Evolutionary conservation across 2,888 invertebrate genomes (phyloP).

Genomic region (Mythimna ferrago): DNA sequence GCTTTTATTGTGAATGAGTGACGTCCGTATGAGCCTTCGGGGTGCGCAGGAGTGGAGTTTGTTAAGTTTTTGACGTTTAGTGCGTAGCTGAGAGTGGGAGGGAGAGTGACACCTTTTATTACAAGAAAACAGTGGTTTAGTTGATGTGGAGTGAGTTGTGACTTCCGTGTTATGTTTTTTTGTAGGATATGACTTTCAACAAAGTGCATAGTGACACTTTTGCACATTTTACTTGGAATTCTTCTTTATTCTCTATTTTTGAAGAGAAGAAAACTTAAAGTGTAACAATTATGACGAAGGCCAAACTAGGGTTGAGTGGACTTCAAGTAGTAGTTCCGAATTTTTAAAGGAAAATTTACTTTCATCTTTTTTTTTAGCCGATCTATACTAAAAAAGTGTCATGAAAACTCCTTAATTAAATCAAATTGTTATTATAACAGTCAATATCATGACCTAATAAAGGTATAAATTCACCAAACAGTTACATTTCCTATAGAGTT

Average conservation of each 20-base stretch:
- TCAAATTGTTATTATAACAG: neutral
- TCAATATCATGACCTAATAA: neutral
- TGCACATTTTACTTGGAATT: constrained; percentile 1
- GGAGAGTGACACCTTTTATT: constrained; percentile 58
- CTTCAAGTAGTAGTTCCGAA: no score
- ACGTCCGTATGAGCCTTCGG: constrained; percentile 70
- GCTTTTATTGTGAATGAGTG: constrained; percentile 68
- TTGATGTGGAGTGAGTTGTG: constrained; percentile 64
- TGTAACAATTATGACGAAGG: no score
- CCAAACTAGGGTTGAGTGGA: no score
- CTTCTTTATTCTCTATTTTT: neutral
- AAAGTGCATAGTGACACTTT: constrained; percentile 42
- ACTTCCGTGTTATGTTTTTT: constrained; percentile 55
- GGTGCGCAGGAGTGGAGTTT: constrained; percentile 46
- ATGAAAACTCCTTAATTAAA: neutral
- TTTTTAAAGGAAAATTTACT: no score
- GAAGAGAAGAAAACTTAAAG: no score
- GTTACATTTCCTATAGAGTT: constrained; percentile 23
- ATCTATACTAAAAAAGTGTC: neutral
- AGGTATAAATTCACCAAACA: constrained; percentile 8
- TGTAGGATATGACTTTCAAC: constrained; percentile 40
- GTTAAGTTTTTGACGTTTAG: constrained; percentile 54
- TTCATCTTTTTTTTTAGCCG: neutral
- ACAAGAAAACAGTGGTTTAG: constrained; percentile 57
- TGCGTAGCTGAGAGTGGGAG: constrained; percentile 47